These are phyloP conservation scores for Malurus splendens DNA, from an alignment of 2,797 vertebrate species.

Conservation along the genomic window DNA sequence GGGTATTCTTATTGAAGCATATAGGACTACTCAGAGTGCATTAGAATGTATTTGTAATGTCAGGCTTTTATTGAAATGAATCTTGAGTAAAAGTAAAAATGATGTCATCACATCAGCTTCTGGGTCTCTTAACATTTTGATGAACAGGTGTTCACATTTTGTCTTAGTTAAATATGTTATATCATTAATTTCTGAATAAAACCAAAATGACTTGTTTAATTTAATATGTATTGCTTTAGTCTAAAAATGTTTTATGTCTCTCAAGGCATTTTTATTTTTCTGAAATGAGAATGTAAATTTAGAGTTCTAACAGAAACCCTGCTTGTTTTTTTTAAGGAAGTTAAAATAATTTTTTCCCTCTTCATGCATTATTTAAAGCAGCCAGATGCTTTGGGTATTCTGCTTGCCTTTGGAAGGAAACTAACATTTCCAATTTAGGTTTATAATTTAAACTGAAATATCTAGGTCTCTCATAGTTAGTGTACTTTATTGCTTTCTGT, in stretches of 20 bases:
- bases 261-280: conserved; percentile 7
- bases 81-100: background rate
- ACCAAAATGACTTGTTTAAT: background rate
- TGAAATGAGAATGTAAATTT: background rate
- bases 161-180: background rate
- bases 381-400: conserved; percentile 59
- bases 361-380: conserved; percentile 63
- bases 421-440: conserved; percentile 39
- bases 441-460: conserved; percentile 66
- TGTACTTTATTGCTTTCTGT: conserved; percentile 37
- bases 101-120: background rate
- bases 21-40: background rate
- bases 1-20: background rate
- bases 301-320: background rate
- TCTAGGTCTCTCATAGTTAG: conserved; percentile 54
- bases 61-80: background rate
- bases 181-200: background rate
- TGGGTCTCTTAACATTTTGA: background rate
- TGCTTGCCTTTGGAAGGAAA: conserved; percentile 45
- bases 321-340: background rate
- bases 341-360: background rate
- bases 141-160: background rate
- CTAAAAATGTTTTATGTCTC: conserved; percentile 4
- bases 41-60: background rate
- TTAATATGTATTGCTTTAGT: background rate